Base-by-base conservation (phyloP, 2,888 invertebrate genomes). In the Syrista parreyssii region DNA sequence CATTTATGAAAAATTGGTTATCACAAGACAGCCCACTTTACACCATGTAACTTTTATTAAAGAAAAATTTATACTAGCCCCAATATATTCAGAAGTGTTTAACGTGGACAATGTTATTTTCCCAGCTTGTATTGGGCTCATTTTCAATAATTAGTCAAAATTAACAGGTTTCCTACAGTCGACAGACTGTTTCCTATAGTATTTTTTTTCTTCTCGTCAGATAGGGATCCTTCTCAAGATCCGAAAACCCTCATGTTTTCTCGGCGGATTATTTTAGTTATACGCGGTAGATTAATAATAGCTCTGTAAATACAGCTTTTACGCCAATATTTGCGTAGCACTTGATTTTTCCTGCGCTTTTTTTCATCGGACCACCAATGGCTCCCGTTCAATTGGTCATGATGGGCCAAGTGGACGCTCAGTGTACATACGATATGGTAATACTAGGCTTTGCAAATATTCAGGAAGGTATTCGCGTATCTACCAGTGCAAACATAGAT, bases 251-350 rank as follows among this genome's bases (percentile, higher is more conserved):
- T 55, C 40, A 55, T 55, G 23, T 55, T 55, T 55, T 55, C 40
- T 55, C 40, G 40, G 76, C 82, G 79, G 78, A 85, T 84, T 82
- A 79, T 75, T 78, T 81, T 83, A 82, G 83, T 83, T 84, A 83
- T 84, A 83, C 80, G 82, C 80, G 73, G 77, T 79, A 83, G 88
- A 86, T 89, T 89, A 90, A 89, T 88, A 88, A 88, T 88, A 87
- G 87, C 88, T 88, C 83, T 91, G 91, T 91, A 91, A 90, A 91
- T 91, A 91, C 79, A 84, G 82, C 83, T 82, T 83, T 87, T 86
- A 86, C 84, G 88, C 88, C 88, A 87, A 89, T 89, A 88, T 90
- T 88, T 90, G 89, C 90, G 83, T 83, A 88, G 88, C 90, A 87
- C 89, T 89, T 87, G 87, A 90, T 87, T 87, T 87, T 88, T 87